Evolutionary conservation across 2,888 invertebrate species (phyloP).

Genomic region (Heliconius ismenius): DNA sequence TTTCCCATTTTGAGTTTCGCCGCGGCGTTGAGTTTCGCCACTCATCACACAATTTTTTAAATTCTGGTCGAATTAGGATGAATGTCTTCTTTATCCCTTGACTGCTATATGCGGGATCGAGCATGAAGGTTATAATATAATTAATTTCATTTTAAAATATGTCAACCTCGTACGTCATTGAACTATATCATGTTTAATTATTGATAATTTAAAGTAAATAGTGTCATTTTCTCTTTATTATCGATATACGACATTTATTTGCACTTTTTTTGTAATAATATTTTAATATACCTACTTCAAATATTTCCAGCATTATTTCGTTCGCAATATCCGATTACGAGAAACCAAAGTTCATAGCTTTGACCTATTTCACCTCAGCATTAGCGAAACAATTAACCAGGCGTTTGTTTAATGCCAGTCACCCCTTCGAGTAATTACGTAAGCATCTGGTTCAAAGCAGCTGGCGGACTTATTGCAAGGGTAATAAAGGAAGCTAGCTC

Average conservation of each 20-base stretch:
- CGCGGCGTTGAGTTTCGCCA: too few relatives aligned
- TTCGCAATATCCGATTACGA: constrained; percentile 20
- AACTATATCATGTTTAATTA: neutral
- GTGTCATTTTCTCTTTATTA: neutral
- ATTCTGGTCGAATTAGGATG: too few relatives aligned
- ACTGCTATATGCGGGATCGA: too few relatives aligned
- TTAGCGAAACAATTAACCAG: constrained; percentile 45
- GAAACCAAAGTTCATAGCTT: constrained; percentile 19
- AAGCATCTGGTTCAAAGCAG: constrained; percentile 62
- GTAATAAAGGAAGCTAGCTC: constrained; percentile 62
- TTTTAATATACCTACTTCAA: neutral
- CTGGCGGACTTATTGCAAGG: constrained; percentile 60
- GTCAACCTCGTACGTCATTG: neutral
- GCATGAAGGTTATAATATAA: too few relatives aligned
- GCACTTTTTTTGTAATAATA: neutral
- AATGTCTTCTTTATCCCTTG: too few relatives aligned
- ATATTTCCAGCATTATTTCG: neutral
- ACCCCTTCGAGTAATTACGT: constrained; percentile 57
- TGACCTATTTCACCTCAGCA: constrained; percentile 37
- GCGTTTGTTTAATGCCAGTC: constrained; percentile 46
- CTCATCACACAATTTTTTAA: too few relatives aligned
- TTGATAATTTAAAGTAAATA: neutral
- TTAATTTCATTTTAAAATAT: too few relatives aligned
- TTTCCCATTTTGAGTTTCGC: too few relatives aligned
- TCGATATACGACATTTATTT: neutral